A percentile compares a stretch with the other conserved stretches of the same genome.
phyloP scores from a whole-genome alignment of 2,113 vertebrate species.

The Centropus bengalensis region DNA sequence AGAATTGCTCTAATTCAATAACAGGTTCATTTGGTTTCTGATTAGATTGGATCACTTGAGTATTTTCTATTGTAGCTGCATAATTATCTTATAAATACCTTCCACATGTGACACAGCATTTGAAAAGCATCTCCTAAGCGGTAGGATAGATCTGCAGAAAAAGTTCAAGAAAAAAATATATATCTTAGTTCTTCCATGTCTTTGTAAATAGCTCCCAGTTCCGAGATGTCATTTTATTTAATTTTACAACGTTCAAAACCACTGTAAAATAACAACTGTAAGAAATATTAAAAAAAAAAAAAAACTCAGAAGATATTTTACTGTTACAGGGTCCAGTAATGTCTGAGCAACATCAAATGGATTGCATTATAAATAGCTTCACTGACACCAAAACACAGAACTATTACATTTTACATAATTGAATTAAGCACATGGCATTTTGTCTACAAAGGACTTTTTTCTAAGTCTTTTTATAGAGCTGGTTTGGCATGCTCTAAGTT shows the following conservation, averaged over 20 bases:
- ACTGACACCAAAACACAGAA: background rate
- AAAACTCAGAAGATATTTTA: background rate
- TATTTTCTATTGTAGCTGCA: background rate
- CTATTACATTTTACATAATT: background rate
- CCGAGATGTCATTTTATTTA: background rate
- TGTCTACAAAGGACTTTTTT: background rate
- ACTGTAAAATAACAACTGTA: background rate
- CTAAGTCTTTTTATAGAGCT: background rate
- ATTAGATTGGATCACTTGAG: background rate
- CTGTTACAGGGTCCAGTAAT: background rate
- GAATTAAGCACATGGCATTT: background rate
- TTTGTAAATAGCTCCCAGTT: background rate
- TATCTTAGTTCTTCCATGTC: background rate
- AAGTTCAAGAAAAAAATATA: background rate
- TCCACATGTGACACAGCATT: background rate
- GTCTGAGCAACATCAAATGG: background rate
- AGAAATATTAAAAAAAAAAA: conserved; percentile 1
- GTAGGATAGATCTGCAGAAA: background rate
- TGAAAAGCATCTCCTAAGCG: conserved; percentile 9
- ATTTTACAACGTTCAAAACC: background rate
- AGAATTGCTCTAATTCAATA: conserved; percentile 34
- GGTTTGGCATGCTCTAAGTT: background rate
- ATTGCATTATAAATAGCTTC: background rate
- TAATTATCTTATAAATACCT: conserved; percentile 14
- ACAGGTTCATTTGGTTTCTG: conserved; percentile 27